A percentile compares a stretch with the other conserved stretches of the same genome.
Evolutionary conservation across 2,797 vertebrate species (phyloP).

Genomic region (Argya squamiceps): DNA sequence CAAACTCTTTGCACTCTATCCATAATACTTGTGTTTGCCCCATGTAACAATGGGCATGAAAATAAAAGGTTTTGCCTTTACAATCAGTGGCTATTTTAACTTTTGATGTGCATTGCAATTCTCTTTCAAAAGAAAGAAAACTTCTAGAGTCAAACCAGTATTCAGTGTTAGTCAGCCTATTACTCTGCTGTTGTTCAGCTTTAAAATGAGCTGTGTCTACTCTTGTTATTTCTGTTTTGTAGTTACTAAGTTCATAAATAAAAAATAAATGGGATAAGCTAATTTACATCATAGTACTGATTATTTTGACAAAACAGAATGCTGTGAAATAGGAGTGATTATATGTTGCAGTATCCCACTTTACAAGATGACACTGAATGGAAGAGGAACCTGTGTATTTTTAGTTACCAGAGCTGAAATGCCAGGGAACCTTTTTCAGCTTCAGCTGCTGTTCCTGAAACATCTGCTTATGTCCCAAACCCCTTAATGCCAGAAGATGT

Average conservation of each 20-base stretch:
- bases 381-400: background rate
- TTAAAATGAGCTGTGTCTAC: background rate
- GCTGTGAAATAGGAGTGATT: background rate
- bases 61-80: background rate
- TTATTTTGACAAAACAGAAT: background rate
- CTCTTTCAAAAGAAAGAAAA: background rate
- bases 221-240: background rate
- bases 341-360: background rate
- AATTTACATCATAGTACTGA: background rate
- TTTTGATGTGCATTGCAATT: background rate
- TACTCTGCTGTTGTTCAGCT: background rate
- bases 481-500: background rate
- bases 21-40: background rate
- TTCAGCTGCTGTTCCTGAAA: background rate
- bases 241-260: background rate
- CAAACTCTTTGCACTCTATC: background rate
- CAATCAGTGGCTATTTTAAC: background rate
- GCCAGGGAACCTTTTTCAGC: background rate
- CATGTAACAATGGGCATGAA: background rate
- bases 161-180: background rate
- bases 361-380: background rate
- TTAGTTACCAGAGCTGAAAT: background rate
- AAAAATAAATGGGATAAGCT: background rate
- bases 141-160: background rate
- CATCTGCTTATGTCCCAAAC: background rate